A percentile compares a stretch with the other conserved stretches of the same genome.
These are phyloP conservation scores for Balanococcus diminutus DNA, from an alignment of 2,888 invertebrate genomes.

Conservation along the genomic window DNA sequence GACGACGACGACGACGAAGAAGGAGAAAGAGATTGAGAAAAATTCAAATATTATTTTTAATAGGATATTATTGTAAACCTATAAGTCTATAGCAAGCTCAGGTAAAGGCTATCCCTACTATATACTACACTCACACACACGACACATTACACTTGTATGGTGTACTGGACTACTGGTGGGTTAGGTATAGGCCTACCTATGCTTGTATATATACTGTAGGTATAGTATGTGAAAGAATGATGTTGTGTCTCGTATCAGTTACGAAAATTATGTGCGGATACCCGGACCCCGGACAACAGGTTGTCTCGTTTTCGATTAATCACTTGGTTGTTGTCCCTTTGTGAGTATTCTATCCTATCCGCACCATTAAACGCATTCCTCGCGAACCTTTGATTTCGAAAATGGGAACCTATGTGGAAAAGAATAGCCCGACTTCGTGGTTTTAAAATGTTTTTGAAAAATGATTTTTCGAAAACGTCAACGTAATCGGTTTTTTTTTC, in stretches of 20 bases:
- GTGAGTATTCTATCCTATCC: conserved; percentile 47
- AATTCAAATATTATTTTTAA: neutral
- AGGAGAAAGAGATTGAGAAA: neutral
- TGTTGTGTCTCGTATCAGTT: neutral
- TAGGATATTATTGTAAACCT: too few relatives aligned
- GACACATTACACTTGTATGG: too few relatives aligned
- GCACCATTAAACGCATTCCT: conserved; percentile 51
- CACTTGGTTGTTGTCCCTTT: conserved; percentile 44
- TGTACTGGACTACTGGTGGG: too few relatives aligned
- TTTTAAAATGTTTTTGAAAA: conserved; percentile 36
- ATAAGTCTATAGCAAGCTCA: neutral
- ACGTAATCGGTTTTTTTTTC: neutral
- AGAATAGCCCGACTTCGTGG: neutral
- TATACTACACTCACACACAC: too few relatives aligned
- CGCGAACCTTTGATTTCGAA: conserved; percentile 48
- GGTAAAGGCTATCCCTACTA: too few relatives aligned
- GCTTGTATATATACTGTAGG: neutral
- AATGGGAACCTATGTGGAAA: conserved; percentile 30
- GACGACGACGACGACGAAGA: neutral
- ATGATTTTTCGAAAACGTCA: conserved; percentile 49
- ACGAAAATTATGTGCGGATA: conserved; percentile 47
- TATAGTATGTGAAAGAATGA: neutral
- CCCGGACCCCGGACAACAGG: conserved; percentile 35
- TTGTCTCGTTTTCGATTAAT: conserved; percentile 46
- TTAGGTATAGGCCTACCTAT: neutral